These are phyloP conservation scores for Coracopsis vasa DNA, from an alignment of 2,113 vertebrate species.

Conservation along the genomic window DNA sequence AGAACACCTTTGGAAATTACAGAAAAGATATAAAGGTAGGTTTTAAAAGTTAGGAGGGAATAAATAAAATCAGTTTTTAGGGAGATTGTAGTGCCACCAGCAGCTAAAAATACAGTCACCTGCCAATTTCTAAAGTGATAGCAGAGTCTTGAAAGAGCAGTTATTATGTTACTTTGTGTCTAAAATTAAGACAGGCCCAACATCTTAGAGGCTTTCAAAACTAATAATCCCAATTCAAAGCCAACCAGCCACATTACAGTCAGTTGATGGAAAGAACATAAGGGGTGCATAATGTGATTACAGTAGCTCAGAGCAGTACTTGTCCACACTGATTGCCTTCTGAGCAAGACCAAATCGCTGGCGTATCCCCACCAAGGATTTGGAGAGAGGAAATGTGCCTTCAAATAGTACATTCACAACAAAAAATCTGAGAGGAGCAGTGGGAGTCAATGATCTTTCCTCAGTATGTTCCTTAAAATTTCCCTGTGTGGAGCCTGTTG, in stretches of 20 bases:
- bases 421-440: neutral
- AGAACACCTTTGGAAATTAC: constrained; percentile 56
- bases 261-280: neutral
- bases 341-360: neutral
- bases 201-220: constrained; percentile 17
- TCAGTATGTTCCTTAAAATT: neutral
- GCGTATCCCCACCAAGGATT: neutral
- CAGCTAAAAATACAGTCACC: neutral
- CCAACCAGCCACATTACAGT: neutral
- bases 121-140: constrained; percentile 32
- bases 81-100: neutral
- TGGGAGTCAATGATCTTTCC: neutral
- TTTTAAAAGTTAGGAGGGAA: constrained; percentile 13
- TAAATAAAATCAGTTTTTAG: constrained; percentile 1
- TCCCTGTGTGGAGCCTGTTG: neutral
- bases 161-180: neutral
- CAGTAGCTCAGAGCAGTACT: neutral
- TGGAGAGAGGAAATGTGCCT: neutral
- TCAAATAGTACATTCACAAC: neutral
- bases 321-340: neutral
- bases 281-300: neutral
- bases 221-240: neutral
- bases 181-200: neutral
- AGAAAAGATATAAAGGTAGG: neutral
- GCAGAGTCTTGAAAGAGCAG: constrained; percentile 19